Conservation (phyloP, 1,140 invertebrate species). For the honey bee (Apis mellifera) region Amel_HAv3.1 CM009942.2:7959001-7959500, state of each 20-base stretch:
- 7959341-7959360: background rate
- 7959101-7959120: conserved; percentile 14
- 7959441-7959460: conserved; percentile 37
- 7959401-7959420: background rate
- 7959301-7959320: background rate
- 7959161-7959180: conserved; percentile 35
- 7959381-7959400: conserved; percentile 13
- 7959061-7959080: conserved; percentile 35
- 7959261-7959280: conserved; percentile 47
- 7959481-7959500: conserved; percentile 52
- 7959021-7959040: conserved; percentile 58
- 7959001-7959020: conserved; percentile 33
- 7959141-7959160: conserved; percentile 41
- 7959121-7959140: conserved; percentile 35
- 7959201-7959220: conserved; percentile 51
- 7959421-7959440: conserved; percentile 9
- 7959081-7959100: conserved; percentile 44
- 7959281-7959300: conserved; percentile 32
- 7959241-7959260: conserved; percentile 40
- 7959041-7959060: conserved; percentile 47
- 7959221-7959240: conserved; percentile 30
- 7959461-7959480: conserved; percentile 44
- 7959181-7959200: conserved; percentile 64
- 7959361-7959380: conserved; percentile 3
- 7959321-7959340: background rate